These are phyloP conservation scores for Craniophora ligustri DNA, from an alignment of 2,888 invertebrate genomes.

Conservation along the genomic window DNA sequence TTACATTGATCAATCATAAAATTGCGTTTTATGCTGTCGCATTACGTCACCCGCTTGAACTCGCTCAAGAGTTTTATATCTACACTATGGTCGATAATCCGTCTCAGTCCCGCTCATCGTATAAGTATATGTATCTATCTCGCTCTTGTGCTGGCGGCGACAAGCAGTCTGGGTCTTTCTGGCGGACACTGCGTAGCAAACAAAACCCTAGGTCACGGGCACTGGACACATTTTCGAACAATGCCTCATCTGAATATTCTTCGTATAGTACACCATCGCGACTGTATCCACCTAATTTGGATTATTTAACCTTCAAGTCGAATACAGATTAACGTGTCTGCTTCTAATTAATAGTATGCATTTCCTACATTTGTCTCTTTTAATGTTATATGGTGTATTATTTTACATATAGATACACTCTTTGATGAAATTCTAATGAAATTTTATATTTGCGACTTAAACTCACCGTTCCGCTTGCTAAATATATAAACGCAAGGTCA, in stretches of 20 bases:
- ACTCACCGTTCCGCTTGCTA: constrained; percentile 50
- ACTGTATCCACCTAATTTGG: constrained; percentile 59
- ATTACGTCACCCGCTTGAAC: constrained; percentile 73
- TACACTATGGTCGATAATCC: constrained; percentile 66
- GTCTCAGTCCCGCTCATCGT: constrained; percentile 71
- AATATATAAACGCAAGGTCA: constrained; percentile 61
- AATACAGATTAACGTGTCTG: constrained; percentile 52
- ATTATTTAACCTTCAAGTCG: constrained; percentile 62
- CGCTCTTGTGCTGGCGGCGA: constrained; percentile 81
- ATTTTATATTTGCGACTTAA: constrained; percentile 23
- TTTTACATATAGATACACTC: constrained; percentile 23
- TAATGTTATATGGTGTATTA: constrained; percentile 1
- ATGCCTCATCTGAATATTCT: constrained; percentile 58
- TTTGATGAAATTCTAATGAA: too few species aligned
- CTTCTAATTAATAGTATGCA: constrained; percentile 17
- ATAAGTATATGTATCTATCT: constrained; percentile 68
- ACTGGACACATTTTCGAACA: constrained; percentile 81
- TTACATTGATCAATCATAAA: constrained; percentile 72
- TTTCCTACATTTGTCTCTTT: constrained; percentile 11
- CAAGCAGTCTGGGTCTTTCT: constrained; percentile 86
- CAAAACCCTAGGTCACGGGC: constrained; percentile 83
- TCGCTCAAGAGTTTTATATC: constrained; percentile 73
- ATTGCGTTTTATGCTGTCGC: constrained; percentile 68
- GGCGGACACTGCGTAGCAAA: constrained; percentile 78
- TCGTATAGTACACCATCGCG: constrained; percentile 58